A percentile compares a stretch with the other conserved stretches of the same genome.
Evolutionary conservation across 2,797 vertebrate species (phyloP).

Genomic region (Sciaenops ocellatus): DNA sequence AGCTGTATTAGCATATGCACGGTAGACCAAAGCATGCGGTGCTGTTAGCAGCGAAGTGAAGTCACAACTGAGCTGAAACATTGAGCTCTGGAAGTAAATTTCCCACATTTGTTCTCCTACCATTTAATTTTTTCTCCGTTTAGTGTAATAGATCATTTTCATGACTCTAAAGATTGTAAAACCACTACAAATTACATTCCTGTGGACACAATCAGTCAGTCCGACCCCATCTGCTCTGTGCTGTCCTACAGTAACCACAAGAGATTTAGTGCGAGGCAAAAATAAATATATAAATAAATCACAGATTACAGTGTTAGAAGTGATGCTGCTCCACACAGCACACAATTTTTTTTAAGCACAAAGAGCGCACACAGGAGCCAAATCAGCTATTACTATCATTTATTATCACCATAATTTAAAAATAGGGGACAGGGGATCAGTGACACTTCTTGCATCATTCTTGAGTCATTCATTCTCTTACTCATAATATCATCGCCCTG

Average conservation of each 20-base stretch:
- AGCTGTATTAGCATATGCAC: slow-evolving; percentile 6
- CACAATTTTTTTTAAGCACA: no score
- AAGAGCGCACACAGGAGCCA: not conserved
- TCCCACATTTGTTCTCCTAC: not conserved
- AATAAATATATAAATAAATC: not conserved
- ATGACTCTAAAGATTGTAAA: not conserved
- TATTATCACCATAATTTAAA: not conserved
- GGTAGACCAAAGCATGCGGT: slow-evolving; percentile 25
- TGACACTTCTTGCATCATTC: slow-evolving; percentile 49
- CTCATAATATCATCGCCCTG: not conserved
- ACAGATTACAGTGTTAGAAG: not conserved
- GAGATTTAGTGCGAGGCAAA: not conserved
- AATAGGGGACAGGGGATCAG: not conserved
- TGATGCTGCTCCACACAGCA: not conserved
- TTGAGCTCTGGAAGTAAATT: slow-evolving; percentile 44
- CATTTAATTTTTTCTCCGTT: not conserved
- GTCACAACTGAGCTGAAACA: slow-evolving; percentile 41
- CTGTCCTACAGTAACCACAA: not conserved
- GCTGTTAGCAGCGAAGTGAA: slow-evolving; percentile 14
- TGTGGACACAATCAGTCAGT: not conserved
- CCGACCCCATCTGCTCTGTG: not conserved
- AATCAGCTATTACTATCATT: not conserved
- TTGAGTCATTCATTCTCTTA: slow-evolving; percentile 41
- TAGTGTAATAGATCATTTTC: not conserved
- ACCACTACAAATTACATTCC: not conserved